These are phyloP conservation scores for Uropsilus gracilis DNA, from an alignment of 2,113 vertebrate species.

Conservation along the genomic window DNA sequence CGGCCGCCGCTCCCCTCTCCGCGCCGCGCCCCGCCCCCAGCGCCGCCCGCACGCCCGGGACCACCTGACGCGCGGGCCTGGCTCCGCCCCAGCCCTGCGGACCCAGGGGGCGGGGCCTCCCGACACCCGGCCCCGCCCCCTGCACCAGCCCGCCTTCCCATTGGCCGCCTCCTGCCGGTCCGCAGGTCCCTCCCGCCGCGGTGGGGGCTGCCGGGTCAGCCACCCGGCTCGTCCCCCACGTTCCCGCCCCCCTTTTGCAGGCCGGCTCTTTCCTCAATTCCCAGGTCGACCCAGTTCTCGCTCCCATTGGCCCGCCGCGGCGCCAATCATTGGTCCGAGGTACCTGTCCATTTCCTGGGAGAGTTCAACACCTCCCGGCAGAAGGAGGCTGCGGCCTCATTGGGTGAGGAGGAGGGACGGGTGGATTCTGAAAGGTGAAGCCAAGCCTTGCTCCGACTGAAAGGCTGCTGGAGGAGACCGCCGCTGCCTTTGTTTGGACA, in stretches of 20 bases:
- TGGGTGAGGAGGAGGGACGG: slow-evolving; percentile 8
- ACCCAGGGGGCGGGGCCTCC: neutral
- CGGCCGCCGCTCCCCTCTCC: slow-evolving; percentile 48
- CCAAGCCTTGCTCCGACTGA: neutral
- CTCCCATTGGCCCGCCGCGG: slow-evolving; percentile 47
- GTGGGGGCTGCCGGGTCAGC: neutral
- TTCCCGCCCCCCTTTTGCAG: neutral
- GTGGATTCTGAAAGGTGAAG: slow-evolving; percentile 45
- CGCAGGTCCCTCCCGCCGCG: neutral
- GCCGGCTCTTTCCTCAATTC: slow-evolving; percentile 23
- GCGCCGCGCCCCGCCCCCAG: slow-evolving; percentile 51
- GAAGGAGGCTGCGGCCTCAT: neutral
- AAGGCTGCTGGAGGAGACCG: neutral
- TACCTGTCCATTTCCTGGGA: slow-evolving; percentile 72
- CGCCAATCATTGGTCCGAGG: slow-evolving; percentile 53
- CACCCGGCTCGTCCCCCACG: neutral
- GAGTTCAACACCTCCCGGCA: neutral
- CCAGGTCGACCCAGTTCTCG: slow-evolving; percentile 39
- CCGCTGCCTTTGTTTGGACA: slow-evolving; percentile 45
- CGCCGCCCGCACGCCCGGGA: slow-evolving; percentile 42
- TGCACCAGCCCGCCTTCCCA: neutral
- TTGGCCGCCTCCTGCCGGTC: slow-evolving; percentile 8
- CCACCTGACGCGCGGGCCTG: slow-evolving; percentile 75
- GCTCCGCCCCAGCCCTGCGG: slow-evolving; percentile 79
- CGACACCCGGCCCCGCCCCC: neutral